A percentile compares a stretch with the other conserved stretches of the same genome.
Conservation (phyloP, 1,140 invertebrate genomes). For the Leucophenga varia region DNA sequence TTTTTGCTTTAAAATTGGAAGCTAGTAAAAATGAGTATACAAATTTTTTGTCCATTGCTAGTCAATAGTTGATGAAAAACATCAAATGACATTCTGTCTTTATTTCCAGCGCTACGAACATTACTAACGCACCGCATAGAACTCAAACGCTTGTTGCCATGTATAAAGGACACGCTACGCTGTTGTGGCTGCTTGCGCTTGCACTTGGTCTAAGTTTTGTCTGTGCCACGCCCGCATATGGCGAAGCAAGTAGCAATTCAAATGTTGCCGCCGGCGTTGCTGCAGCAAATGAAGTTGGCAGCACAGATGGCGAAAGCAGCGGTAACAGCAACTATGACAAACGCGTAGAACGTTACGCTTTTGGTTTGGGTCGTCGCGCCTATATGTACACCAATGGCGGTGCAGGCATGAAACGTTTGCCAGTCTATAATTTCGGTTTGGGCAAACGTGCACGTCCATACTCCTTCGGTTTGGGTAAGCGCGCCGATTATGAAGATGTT, state of each 20-base stretch:
- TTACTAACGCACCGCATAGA: conserved; percentile 9
- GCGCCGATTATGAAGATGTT: conserved; percentile 40
- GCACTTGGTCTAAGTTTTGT: conserved; percentile 37
- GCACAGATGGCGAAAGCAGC: conserved; percentile 21
- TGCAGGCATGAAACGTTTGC: conserved; percentile 47
- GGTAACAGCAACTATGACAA: conserved; percentile 37
- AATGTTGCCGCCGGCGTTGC: conserved; percentile 11
- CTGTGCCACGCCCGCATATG: conserved; percentile 29
- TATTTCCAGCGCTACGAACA: too few species aligned
- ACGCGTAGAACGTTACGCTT: conserved; percentile 44
- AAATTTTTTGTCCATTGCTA: too few species aligned
- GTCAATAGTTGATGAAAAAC: too few species aligned
- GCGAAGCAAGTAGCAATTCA: conserved; percentile 9
- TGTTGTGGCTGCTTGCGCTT: conserved; percentile 31
- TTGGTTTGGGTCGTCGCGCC: conserved; percentile 43
- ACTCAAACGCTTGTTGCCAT: too few species aligned
- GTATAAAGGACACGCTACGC: conserved; percentile 35
- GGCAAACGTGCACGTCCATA: conserved; percentile 51
- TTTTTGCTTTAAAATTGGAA: too few species aligned
- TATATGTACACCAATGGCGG: conserved; percentile 45
- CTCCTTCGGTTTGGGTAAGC: conserved; percentile 54
- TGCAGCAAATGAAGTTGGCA: conserved; percentile 11
- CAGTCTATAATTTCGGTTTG: conserved; percentile 52
- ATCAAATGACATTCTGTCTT: too few species aligned
- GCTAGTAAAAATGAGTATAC: too few species aligned